A percentile compares a stretch with the other conserved stretches of the same genome.
These are phyloP conservation scores for Oreochromis niloticus DNA, from an alignment of 2,113 vertebrate genomes.

Conservation along the genomic window DNA sequence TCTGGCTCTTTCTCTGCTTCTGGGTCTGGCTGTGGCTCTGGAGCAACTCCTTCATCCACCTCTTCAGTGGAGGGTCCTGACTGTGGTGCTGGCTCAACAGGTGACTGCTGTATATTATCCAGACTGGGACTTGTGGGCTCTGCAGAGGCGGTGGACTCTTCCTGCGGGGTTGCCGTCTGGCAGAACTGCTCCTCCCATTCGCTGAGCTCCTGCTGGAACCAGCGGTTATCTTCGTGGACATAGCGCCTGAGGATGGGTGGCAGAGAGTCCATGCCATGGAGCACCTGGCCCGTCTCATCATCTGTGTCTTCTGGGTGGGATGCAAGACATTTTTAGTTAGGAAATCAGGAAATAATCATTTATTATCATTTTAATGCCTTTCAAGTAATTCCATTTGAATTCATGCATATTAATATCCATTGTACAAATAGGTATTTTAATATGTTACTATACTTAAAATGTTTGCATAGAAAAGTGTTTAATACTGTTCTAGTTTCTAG, in stretches of 20 bases:
- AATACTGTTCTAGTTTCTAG: background rate
- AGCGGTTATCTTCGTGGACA: slow-evolving; percentile 87
- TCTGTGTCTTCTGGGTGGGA: slow-evolving; percentile 52
- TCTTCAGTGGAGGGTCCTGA: slow-evolving; percentile 18
- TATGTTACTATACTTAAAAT: background rate
- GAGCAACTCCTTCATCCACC: slow-evolving; percentile 8
- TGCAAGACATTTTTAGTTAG: background rate
- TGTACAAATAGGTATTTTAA: background rate
- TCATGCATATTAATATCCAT: background rate
- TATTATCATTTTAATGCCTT: background rate
- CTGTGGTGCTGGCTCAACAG: slow-evolving; percentile 20
- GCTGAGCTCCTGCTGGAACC: slow-evolving; percentile 86
- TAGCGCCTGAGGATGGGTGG: slow-evolving; percentile 78
- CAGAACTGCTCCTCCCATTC: slow-evolving; percentile 91
- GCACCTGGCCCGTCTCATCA: slow-evolving; percentile 68
- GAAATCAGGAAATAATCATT: background rate
- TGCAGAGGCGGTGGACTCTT: slow-evolving; percentile 72
- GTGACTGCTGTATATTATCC: background rate
- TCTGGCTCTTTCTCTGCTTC: slow-evolving; percentile 4
- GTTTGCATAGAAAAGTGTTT: background rate
- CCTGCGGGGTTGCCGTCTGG: slow-evolving; percentile 80
- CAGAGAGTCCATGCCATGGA: slow-evolving; percentile 78
- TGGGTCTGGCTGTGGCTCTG: slow-evolving; percentile 11
- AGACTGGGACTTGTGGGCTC: slow-evolving; percentile 5
- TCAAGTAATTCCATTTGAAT: background rate